Evolutionary conservation across 2,888 invertebrate genomes (phyloP).

Genomic region (Nineta flava): DNA sequence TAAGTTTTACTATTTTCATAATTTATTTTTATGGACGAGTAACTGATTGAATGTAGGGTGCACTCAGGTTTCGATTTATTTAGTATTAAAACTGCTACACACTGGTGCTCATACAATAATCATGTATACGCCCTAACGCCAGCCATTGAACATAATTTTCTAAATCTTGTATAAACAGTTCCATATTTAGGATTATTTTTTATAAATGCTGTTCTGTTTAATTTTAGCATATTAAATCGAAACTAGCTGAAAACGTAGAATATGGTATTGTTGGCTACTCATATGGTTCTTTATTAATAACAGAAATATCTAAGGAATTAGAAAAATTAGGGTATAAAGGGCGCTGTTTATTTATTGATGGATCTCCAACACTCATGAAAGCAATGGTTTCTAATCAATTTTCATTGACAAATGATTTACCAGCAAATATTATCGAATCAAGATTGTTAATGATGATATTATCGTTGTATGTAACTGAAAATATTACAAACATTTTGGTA

Average conservation of each 20-base stretch:
- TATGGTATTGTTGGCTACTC: conserved; percentile 78
- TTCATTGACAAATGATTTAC: conserved; percentile 30
- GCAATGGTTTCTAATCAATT: conserved; percentile 31
- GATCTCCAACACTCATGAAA: conserved; percentile 50
- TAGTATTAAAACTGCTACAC: too few relatives aligned
- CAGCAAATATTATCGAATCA: conserved; percentile 29
- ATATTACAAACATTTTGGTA: not conserved
- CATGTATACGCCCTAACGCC: too few relatives aligned
- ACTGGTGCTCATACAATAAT: too few relatives aligned
- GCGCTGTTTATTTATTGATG: conserved; percentile 60
- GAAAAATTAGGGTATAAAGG: conserved; percentile 51
- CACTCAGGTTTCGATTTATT: too few relatives aligned
- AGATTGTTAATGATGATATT: too few relatives aligned
- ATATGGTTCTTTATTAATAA: conserved; percentile 61
- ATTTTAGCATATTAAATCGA: conserved; percentile 37
- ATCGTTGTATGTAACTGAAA: not conserved
- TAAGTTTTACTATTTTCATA: conserved; percentile 8
- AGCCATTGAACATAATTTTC: conserved; percentile 12
- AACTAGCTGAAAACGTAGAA: conserved; percentile 33
- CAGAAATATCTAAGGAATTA: conserved; percentile 58
- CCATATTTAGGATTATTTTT: not conserved
- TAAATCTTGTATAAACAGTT: not conserved
- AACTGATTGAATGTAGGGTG: too few relatives aligned
- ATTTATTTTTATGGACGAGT: not conserved
- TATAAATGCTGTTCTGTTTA: conserved; percentile 4